These are phyloP conservation scores for Pharmacophagus antenor DNA, from an alignment of 2,888 invertebrate species.

Conservation along the genomic window DNA sequence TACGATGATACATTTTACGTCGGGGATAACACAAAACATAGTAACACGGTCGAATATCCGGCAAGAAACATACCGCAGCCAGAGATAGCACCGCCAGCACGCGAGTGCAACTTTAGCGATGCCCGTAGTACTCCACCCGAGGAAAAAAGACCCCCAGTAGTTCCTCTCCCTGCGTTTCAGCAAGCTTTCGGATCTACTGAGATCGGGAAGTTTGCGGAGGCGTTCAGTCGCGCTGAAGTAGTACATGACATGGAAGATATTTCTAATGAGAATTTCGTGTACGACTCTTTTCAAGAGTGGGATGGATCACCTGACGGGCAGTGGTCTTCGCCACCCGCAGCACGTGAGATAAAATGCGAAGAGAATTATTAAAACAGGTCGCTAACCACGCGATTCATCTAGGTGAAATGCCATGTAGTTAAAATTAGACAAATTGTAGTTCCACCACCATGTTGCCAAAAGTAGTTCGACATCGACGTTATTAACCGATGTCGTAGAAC, in stretches of 20 bases:
- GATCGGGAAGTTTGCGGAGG: slow-evolving; percentile 90
- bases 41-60: slow-evolving; percentile 49
- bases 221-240: slow-evolving; percentile 82
- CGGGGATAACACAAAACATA: slow-evolving; percentile 46
- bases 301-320: slow-evolving; percentile 62
- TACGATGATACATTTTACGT: slow-evolving; percentile 61
- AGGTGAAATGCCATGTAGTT: slow-evolving; percentile 66
- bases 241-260: slow-evolving; percentile 66
- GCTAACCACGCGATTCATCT: slow-evolving; percentile 60
- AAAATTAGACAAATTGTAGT: slow-evolving; percentile 71
- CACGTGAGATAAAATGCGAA: slow-evolving; percentile 74
- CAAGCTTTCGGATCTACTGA: slow-evolving; percentile 93
- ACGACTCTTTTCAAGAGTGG: slow-evolving; percentile 71
- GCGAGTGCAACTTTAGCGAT: slow-evolving; percentile 49
- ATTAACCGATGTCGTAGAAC: slow-evolving; percentile 66
- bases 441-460: slow-evolving; percentile 80
- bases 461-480: slow-evolving; percentile 52
- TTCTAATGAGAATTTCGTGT: slow-evolving; percentile 61
- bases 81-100: slow-evolving; percentile 45
- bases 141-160: slow-evolving; percentile 67
- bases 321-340: slow-evolving; percentile 63
- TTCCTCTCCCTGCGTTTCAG: slow-evolving; percentile 89
- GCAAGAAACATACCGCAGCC: slow-evolving; percentile 38
- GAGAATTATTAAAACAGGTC: slow-evolving; percentile 61
- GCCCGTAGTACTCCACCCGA: slow-evolving; percentile 55